Conservation (phyloP, 2,113 vertebrate species). For the Athene noctua region DNA sequence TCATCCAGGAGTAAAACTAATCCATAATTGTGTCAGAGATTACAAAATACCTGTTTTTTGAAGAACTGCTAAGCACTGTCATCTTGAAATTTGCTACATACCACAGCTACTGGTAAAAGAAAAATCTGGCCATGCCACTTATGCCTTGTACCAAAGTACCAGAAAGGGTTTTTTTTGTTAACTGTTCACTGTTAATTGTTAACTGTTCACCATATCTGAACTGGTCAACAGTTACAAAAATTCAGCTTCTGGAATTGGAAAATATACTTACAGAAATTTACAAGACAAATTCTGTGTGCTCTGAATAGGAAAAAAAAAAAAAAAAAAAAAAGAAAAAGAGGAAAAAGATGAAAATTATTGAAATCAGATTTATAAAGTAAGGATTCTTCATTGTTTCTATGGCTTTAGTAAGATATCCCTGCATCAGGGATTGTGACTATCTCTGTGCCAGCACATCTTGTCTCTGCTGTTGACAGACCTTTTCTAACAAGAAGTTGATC, state of each 20-base stretch:
- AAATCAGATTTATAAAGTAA: background rate
- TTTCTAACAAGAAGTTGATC: background rate
- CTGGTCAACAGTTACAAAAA: background rate
- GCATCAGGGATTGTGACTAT: background rate
- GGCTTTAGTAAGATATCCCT: background rate
- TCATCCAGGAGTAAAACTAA: background rate
- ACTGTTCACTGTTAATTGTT: background rate
- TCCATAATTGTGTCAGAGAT: background rate
- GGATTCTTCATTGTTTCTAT: background rate
- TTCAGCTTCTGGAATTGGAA: background rate
- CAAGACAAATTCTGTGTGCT: background rate
- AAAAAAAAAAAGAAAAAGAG: accelerated
- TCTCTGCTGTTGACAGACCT: background rate
- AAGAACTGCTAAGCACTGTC: background rate
- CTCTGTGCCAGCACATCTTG: accelerated
- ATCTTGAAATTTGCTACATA: background rate
- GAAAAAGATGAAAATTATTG: background rate
- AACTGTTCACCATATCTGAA: background rate
- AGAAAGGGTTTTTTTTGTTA: background rate
- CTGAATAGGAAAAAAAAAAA: background rate
- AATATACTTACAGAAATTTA: background rate
- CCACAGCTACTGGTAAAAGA: background rate
- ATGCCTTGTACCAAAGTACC: background rate
- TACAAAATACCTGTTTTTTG: background rate
- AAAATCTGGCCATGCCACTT: background rate